These are phyloP conservation scores for Melitaea athalia DNA, from an alignment of 2,888 invertebrate species.

Conservation along the genomic window DNA sequence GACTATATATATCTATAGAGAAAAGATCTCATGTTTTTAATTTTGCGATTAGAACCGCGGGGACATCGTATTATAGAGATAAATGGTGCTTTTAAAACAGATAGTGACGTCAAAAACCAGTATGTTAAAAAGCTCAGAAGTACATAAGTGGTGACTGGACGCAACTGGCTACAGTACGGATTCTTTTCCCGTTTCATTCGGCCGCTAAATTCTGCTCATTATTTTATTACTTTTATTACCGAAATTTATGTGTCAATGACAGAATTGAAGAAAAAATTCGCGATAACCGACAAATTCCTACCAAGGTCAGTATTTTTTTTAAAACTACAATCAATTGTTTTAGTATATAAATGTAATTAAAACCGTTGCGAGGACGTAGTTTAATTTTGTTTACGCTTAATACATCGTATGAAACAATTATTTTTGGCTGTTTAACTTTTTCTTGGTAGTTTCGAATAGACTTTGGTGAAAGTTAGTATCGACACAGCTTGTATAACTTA, in stretches of 20 bases:
- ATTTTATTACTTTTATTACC: constrained; percentile 56
- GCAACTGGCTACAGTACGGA: constrained; percentile 53
- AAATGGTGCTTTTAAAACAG: background rate
- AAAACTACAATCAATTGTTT: background rate
- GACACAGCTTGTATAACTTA: too few species aligned
- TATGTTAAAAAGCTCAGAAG: constrained; percentile 27
- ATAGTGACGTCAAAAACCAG: constrained; percentile 35
- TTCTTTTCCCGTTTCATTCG: constrained; percentile 53
- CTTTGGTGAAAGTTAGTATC: too few species aligned
- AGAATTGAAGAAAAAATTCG: constrained; percentile 79
- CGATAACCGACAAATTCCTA: constrained; percentile 80
- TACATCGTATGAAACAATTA: too few species aligned
- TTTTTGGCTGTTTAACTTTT: too few species aligned
- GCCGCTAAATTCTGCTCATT: constrained; percentile 60
- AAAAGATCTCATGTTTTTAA: too few species aligned
- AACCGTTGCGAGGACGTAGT: background rate
- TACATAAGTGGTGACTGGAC: constrained; percentile 55
- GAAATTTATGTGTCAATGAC: constrained; percentile 81
- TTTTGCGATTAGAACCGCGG: background rate
- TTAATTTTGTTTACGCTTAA: background rate
- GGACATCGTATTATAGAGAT: background rate
- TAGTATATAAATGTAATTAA: background rate
- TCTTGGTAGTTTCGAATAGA: too few species aligned
- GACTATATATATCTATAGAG: too few species aligned
- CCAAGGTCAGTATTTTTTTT: constrained; percentile 67